phyloP scores from a whole-genome alignment of 2,113 vertebrate genomes.

The Malurus cyaneus region DNA sequence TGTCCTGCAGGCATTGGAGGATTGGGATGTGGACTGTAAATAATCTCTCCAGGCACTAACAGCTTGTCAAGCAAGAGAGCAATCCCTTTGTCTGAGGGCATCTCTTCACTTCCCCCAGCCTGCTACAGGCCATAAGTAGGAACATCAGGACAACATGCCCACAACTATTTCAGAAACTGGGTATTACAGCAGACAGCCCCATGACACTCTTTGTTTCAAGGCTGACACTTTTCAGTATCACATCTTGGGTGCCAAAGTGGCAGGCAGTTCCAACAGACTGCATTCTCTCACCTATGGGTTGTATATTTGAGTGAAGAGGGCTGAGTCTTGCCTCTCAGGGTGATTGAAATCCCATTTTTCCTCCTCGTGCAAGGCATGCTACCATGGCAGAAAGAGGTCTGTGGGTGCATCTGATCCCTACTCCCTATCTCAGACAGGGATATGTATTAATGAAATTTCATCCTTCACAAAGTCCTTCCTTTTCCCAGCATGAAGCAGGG shows the following conservation, averaged over 20 bases:
- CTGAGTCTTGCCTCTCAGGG: background rate
- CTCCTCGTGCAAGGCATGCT: rapidly evolving
- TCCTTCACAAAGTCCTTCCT: background rate
- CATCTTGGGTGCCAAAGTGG: background rate
- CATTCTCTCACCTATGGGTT: background rate
- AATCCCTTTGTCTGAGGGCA: background rate
- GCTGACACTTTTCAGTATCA: background rate
- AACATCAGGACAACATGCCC: background rate
- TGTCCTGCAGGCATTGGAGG: background rate
- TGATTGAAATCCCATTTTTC: background rate
- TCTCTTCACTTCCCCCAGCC: background rate
- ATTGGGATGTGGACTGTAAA: background rate
- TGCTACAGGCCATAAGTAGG: background rate
- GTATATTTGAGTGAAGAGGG: background rate
- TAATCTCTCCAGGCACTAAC: background rate
- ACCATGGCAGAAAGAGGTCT: background rate
- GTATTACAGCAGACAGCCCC: background rate
- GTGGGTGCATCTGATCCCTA: background rate
- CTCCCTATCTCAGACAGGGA: background rate
- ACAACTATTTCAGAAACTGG: background rate
- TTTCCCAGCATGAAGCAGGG: background rate
- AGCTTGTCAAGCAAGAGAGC: background rate
- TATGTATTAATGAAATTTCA: background rate
- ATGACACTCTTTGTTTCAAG: background rate
- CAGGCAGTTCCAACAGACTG: background rate